Percentiles rank a stretch among this genome's conserved stretches.
These are phyloP conservation scores for Diadophis punctatus DNA, from an alignment of 2,113 vertebrate species.

Conservation along the genomic window DNA sequence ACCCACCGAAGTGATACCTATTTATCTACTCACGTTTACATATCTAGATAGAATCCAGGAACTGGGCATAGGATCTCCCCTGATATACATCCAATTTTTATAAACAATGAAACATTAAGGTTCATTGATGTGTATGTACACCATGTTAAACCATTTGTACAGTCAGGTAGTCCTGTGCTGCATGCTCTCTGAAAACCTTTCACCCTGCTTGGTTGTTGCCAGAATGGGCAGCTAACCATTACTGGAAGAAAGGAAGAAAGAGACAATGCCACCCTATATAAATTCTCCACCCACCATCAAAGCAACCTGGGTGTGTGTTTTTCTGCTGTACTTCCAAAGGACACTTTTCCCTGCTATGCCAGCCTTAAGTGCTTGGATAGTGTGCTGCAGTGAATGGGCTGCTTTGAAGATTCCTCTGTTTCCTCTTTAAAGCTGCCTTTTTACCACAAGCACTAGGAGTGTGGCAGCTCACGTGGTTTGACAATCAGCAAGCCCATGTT, in stretches of 20 bases:
- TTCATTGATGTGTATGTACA: no score
- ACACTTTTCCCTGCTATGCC: no score
- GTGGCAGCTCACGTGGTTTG: not conserved
- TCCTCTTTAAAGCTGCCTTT: not conserved
- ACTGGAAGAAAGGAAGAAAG: not conserved
- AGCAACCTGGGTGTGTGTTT: no score
- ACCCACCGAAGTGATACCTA: no score
- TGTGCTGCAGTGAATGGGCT: no score
- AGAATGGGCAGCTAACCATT: not conserved
- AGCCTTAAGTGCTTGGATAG: no score
- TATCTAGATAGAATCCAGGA: not conserved
- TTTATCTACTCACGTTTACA: not conserved
- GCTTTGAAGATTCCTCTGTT: not conserved
- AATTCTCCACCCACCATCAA: no score
- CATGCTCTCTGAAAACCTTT: no score
- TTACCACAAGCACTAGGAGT: not conserved
- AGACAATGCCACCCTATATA: not conserved
- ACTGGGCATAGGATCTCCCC: not conserved
- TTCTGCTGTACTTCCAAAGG: no score
- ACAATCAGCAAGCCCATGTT: not conserved
- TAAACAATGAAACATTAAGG: not conserved
- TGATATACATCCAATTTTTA: not conserved
- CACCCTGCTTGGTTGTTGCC: not conserved
- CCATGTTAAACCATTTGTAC: no score
- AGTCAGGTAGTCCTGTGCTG: no score